These are phyloP conservation scores for Pammene aurita DNA, from an alignment of 2,888 invertebrate species.

Conservation along the genomic window DNA sequence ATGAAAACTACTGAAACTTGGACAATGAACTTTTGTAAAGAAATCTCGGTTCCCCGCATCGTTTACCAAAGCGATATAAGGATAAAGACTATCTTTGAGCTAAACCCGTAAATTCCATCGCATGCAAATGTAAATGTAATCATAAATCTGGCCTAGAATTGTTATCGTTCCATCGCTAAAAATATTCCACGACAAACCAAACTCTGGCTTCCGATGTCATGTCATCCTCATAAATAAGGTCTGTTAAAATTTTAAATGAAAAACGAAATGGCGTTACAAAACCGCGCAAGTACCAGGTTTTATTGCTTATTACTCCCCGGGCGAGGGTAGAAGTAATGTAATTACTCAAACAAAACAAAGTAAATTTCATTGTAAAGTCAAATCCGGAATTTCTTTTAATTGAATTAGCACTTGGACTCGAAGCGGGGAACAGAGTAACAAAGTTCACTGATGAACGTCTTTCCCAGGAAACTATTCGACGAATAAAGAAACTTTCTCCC, in stretches of 20 bases:
- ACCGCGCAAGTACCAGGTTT: slow-evolving; percentile 22
- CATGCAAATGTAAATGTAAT: slow-evolving; percentile 34
- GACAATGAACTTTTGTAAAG: slow-evolving; percentile 32
- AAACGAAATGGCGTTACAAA: slow-evolving; percentile 19
- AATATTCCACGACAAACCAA: slow-evolving; percentile 27
- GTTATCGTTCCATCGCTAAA: slow-evolving; percentile 32
- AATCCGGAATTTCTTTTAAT: slow-evolving; percentile 59
- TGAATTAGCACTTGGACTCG: slow-evolving; percentile 61
- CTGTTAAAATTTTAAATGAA: slow-evolving; percentile 23
- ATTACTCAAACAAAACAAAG: slow-evolving; percentile 41
- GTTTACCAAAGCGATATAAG: slow-evolving; percentile 34
- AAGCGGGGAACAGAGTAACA: slow-evolving; percentile 50
- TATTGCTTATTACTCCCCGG: slow-evolving; percentile 39
- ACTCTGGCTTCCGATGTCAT: slow-evolving; percentile 23
- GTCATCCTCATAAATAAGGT: slow-evolving; percentile 21
- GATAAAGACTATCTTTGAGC: slow-evolving; percentile 45
- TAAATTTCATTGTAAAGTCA: slow-evolving; percentile 40
- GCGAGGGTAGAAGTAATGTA: slow-evolving; percentile 35
- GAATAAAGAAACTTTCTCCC: slow-evolving; percentile 53
- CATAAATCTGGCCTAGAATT: slow-evolving; percentile 29
- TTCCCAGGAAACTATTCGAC: slow-evolving; percentile 47
- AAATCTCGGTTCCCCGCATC: slow-evolving; percentile 28
- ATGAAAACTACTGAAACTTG: slow-evolving; percentile 48
- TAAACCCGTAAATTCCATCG: slow-evolving; percentile 26
- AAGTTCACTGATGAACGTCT: slow-evolving; percentile 46